Percentiles rank a stretch among this genome's conserved stretches.
phyloP scores from a whole-genome alignment of 2,888 invertebrate genomes.

The Brachyptera risi region DNA sequence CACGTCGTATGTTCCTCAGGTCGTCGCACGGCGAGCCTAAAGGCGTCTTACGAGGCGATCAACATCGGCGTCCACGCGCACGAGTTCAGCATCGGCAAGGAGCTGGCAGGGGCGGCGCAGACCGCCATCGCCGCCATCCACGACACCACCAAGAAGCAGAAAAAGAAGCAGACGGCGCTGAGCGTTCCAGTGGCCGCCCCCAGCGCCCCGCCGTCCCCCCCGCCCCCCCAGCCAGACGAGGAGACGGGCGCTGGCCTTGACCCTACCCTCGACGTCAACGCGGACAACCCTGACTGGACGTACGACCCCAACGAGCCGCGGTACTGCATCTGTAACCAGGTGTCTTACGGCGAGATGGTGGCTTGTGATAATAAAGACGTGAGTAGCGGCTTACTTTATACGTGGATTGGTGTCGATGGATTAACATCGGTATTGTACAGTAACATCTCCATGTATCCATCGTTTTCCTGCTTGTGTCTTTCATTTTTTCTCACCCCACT shows the following conservation, averaged over 20 bases:
- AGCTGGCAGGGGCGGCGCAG: conserved; percentile 67
- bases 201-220: conserved; percentile 43
- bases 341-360: conserved; percentile 98
- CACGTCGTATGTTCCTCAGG: too few relatives aligned
- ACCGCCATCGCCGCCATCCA: conserved; percentile 67
- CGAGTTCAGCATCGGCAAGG: conserved; percentile 66
- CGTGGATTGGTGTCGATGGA: neutral
- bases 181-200: conserved; percentile 35
- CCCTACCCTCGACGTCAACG: conserved; percentile 50
- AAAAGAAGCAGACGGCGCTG: conserved; percentile 44
- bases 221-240: conserved; percentile 45
- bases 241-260: conserved; percentile 55
- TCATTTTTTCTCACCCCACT: too few relatives aligned
- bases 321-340: conserved; percentile 95
- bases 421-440: neutral
- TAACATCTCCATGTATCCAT: neutral
- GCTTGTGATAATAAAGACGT: conserved; percentile 97
- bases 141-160: conserved; percentile 60
- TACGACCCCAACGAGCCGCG: conserved; percentile 95
- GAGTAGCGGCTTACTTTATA: too few relatives aligned
- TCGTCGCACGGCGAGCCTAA: conserved; percentile 85
- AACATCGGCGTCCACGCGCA: conserved; percentile 50
- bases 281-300: conserved; percentile 65
- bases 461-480: too few relatives aligned
- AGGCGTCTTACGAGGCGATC: conserved; percentile 92